Conservation (phyloP, 2,113 vertebrate species). For the Erythrocercus mccallii region DNA sequence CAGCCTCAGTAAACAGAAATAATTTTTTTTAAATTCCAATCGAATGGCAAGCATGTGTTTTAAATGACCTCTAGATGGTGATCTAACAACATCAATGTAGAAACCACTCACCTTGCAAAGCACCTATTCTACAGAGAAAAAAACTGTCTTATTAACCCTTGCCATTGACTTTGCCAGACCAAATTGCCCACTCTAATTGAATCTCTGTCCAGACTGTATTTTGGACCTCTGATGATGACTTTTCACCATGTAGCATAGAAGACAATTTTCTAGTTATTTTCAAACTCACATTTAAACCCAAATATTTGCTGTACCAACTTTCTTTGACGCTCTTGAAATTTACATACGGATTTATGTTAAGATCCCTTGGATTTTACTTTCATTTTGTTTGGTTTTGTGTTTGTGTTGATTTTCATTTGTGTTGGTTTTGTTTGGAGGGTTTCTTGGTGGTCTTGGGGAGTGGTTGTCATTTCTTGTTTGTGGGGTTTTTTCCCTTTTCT, state of each 20-base stretch:
- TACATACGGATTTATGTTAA: not conserved
- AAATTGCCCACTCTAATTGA: not conserved
- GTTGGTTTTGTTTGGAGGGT: not conserved
- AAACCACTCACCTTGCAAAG: not conserved
- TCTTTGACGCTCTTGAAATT: not conserved
- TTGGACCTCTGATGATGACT: not conserved
- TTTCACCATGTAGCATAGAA: not conserved
- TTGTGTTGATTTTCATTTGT: not conserved
- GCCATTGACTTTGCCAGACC: not conserved
- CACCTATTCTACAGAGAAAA: not conserved
- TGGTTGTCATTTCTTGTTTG: not conserved
- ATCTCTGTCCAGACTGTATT: not conserved
- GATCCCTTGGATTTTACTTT: not conserved
- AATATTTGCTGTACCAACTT: not conserved
- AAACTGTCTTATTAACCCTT: not conserved
- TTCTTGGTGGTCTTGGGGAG: not conserved
- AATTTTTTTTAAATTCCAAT: not conserved
- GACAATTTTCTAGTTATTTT: not conserved
- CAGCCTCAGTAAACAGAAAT: not conserved
- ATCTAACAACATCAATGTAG: not conserved
- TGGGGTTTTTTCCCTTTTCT: accelerated
- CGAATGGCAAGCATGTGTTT: not conserved
- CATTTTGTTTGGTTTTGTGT: not conserved
- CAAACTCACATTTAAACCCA: not conserved
- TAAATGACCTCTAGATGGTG: constrained; percentile 52